Conservation (phyloP, 2,797 vertebrate genomes). For the Cercopithecus neglectus region DNA sequence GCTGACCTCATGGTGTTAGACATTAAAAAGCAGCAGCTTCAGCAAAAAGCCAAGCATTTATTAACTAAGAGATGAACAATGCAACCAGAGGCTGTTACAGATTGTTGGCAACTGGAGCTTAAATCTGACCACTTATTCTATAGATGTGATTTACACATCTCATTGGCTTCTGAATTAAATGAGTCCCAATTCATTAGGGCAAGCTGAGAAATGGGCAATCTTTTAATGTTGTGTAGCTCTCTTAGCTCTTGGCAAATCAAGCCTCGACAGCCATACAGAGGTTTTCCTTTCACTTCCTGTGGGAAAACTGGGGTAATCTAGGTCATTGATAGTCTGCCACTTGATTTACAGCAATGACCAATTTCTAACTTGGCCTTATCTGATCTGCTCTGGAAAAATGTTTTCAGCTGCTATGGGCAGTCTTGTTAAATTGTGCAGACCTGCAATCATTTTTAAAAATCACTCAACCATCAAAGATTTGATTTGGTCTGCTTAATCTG, state of each 20-base stretch:
- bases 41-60: neutral
- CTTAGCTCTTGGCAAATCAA: constrained; percentile 47
- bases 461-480: constrained; percentile 74
- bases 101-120: neutral
- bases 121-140: constrained; percentile 31
- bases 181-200: constrained; percentile 9
- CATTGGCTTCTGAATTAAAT: constrained; percentile 52
- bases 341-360: constrained; percentile 57
- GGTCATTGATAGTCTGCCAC: constrained; percentile 47
- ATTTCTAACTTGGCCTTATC: constrained; percentile 66
- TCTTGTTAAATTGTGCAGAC: constrained; percentile 54
- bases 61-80: neutral
- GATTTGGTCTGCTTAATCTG: constrained; percentile 59
- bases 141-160: constrained; percentile 51
- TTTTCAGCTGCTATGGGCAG: constrained; percentile 30
- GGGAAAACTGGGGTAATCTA: constrained; percentile 60
- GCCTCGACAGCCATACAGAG: neutral
- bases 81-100: neutral
- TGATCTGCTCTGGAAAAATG: constrained; percentile 67
- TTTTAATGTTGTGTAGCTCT: neutral
- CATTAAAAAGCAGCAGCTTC: constrained; percentile 9
- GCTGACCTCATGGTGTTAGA: neutral
- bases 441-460: constrained; percentile 59
- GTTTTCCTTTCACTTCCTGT: constrained; percentile 60
- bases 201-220: neutral